Evolutionary conservation across 2,113 vertebrate species (phyloP).

Genomic region (Cyrtonyx montezumae): DNA sequence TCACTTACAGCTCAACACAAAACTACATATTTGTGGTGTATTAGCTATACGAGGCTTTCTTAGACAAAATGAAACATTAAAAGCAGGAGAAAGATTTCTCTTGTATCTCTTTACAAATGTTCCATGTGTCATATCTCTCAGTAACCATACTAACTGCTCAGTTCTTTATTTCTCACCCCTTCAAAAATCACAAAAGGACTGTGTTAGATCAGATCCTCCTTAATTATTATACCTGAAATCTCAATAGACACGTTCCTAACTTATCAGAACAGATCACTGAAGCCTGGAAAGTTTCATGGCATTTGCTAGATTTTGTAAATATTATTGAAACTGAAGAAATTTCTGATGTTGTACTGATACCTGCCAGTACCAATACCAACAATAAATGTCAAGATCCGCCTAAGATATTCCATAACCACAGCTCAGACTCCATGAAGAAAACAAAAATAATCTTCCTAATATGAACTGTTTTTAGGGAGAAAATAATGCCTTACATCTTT

Average conservation of each 20-base stretch:
- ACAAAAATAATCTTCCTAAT: neutral
- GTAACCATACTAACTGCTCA: neutral
- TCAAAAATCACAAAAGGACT: neutral
- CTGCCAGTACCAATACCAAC: neutral
- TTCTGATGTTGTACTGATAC: neutral
- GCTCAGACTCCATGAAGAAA: neutral
- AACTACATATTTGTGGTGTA: neutral
- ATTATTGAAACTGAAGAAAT: conserved; percentile 7
- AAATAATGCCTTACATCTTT: neutral
- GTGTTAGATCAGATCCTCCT: neutral
- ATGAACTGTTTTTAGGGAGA: neutral
- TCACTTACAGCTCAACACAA: neutral
- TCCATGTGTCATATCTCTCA: neutral
- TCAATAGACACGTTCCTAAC: neutral
- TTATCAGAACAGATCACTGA: neutral
- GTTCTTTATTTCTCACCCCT: neutral
- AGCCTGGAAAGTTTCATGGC: neutral
- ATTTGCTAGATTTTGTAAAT: neutral
- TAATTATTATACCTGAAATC: neutral
- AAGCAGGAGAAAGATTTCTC: neutral
- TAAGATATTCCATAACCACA: neutral
- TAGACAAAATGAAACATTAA: neutral
- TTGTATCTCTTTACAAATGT: neutral
- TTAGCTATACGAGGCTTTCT: fast-evolving
- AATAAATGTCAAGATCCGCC: neutral